phyloP scores from a whole-genome alignment of 2,113 vertebrate species.

The Hemibagrus wyckioides region DNA sequence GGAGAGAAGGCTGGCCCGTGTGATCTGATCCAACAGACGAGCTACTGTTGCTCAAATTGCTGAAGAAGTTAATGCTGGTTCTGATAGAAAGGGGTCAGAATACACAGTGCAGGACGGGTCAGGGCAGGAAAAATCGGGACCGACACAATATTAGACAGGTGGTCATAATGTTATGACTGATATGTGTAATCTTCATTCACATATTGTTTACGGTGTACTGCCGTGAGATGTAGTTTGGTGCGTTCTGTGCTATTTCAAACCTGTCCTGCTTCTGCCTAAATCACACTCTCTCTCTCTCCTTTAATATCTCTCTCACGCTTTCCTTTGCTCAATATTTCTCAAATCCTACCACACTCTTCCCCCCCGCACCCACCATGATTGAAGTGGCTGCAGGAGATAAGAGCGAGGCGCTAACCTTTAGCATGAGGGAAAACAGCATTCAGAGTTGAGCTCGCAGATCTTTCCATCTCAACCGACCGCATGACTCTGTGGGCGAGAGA shows the following conservation, averaged over 20 bases:
- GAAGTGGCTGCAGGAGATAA: constrained; percentile 53
- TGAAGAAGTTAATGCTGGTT: no score
- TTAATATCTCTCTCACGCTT: constrained; percentile 31
- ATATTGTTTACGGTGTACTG: background rate
- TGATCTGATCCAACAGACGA: no score
- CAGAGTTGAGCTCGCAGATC: constrained; percentile 30
- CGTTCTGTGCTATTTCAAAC: background rate
- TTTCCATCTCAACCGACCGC: constrained; percentile 33
- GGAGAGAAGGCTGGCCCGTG: no score
- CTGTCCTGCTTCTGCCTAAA: background rate
- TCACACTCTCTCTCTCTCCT: background rate
- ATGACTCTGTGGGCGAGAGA: constrained; percentile 26
- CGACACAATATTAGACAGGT: no score
- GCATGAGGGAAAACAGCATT: constrained; percentile 51
- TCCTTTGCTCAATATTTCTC: constrained; percentile 13
- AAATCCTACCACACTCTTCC: background rate
- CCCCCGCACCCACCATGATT: constrained; percentile 17
- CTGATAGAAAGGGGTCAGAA: no score
- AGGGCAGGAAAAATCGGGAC: no score
- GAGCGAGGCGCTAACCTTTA: constrained; percentile 52
- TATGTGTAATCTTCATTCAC: no score
- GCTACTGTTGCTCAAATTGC: no score
- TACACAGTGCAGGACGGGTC: no score
- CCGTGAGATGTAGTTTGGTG: background rate
- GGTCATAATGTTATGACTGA: background rate